Conservation (phyloP, 2,888 invertebrate species). For the Euclidia mi region DNA sequence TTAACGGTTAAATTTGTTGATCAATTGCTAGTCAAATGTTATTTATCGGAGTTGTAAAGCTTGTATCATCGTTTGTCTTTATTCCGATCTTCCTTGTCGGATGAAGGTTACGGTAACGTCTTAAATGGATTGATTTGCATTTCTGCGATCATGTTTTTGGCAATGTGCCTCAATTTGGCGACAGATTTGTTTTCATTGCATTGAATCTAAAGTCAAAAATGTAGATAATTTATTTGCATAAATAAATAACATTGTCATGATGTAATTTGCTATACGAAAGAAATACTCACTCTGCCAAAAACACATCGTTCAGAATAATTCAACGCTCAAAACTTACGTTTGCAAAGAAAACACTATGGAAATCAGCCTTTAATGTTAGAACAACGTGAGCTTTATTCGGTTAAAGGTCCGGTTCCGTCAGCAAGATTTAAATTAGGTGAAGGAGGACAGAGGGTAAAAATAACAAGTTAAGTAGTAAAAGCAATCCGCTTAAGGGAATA, state of each 20-base stretch:
- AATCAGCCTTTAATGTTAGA: constrained; percentile 4
- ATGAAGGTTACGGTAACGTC: no score
- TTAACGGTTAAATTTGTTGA: constrained; percentile 45
- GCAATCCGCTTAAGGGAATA: constrained; percentile 40
- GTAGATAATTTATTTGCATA: no score
- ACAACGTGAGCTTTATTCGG: neutral
- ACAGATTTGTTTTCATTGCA: no score
- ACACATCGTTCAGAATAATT: no score
- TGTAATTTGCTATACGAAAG: no score
- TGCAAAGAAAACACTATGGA: neutral
- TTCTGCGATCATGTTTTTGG: no score
- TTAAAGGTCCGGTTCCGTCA: constrained; percentile 11
- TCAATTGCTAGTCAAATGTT: constrained; percentile 33
- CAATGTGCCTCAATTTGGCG: no score
- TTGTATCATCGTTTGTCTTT: neutral
- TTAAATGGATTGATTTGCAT: no score
- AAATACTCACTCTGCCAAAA: no score
- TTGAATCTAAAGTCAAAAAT: no score
- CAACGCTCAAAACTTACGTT: no score
- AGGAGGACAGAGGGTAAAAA: constrained; percentile 26
- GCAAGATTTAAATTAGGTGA: constrained; percentile 32
- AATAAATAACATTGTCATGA: no score
- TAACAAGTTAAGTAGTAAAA: constrained; percentile 29
- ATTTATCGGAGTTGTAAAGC: constrained; percentile 29
- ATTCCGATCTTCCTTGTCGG: neutral